A percentile compares a stretch with the other conserved stretches of the same genome.
These are phyloP conservation scores for Acromyrmex echinatior DNA, from an alignment of 1,140 invertebrate genomes.

Conservation along the genomic window DNA sequence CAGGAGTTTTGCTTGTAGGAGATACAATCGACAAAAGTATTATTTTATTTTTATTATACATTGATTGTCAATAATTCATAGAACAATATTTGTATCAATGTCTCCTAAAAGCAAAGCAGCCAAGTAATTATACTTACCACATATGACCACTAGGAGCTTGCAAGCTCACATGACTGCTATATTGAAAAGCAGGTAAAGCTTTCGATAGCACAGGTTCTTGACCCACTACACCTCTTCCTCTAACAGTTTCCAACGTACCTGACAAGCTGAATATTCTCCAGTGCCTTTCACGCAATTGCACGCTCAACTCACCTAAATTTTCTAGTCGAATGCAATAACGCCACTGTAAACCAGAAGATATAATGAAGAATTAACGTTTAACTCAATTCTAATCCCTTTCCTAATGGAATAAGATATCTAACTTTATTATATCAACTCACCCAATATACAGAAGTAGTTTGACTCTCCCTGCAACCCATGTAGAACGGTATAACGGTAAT, in stretches of 20 bases:
- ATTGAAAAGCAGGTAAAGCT: slow-evolving; percentile 97
- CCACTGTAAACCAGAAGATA: slow-evolving; percentile 90
- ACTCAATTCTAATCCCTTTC: not conserved
- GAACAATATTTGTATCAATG: too few species aligned
- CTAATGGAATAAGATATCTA: slow-evolving; percentile 38
- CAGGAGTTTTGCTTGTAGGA: too few species aligned
- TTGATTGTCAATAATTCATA: too few species aligned
- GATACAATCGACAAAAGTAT: too few species aligned
- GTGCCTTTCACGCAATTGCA: slow-evolving; percentile 97
- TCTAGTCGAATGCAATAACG: slow-evolving; percentile 98
- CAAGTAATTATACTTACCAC: slow-evolving; percentile 90
- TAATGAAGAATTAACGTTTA: slow-evolving; percentile 18
- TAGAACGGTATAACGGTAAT: slow-evolving; percentile 99
- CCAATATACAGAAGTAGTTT: slow-evolving; percentile 97
- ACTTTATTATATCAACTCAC: slow-evolving; percentile 86
- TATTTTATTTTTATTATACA: too few species aligned
- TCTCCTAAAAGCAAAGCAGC: too few species aligned
- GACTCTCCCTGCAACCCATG: slow-evolving; percentile 96
- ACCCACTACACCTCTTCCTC: slow-evolving; percentile 97
- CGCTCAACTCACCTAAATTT: slow-evolving; percentile 95
- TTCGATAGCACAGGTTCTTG: slow-evolving; percentile 97
- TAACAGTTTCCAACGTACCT: slow-evolving; percentile 97
- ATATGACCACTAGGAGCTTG: slow-evolving; percentile 99
- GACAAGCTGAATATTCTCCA: slow-evolving; percentile 98
- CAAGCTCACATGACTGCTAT: slow-evolving; percentile 98